Evolutionary conservation across 2,888 invertebrate species (phyloP).

Genomic region (Monoplex corrugatus): DNA sequence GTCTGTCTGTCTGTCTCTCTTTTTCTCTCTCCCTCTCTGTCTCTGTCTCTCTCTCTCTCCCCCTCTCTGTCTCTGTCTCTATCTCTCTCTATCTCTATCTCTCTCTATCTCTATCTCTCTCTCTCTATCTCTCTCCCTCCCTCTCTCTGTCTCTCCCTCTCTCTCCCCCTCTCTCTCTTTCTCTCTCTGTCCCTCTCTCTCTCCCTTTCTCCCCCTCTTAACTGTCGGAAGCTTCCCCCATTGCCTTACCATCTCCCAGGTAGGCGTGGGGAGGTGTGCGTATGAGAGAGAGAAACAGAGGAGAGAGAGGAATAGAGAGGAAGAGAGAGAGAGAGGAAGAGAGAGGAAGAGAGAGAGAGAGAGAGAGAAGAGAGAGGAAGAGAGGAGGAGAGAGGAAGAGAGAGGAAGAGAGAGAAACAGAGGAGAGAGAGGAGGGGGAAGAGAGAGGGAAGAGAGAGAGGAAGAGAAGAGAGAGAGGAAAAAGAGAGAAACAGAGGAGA

Average conservation of each 20-base stretch:
- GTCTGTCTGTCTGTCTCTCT: background rate
- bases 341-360: background rate
- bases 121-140: background rate
- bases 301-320: background rate
- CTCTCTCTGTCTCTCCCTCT: background rate
- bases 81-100: background rate
- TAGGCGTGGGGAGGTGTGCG: background rate
- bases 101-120: background rate
- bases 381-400: slow-evolving; percentile 1
- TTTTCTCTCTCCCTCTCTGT: background rate
- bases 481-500: background rate
- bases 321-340: background rate
- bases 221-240: background rate
- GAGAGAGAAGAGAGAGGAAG: background rate
- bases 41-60: background rate
- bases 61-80: background rate
- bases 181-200: background rate
- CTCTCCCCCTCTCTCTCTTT: background rate
- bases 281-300: background rate
- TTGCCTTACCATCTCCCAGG: background rate
- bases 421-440: background rate
- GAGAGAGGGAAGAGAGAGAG: background rate
- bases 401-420: slow-evolving; percentile 35
- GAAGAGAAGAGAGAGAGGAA: slow-evolving; percentile 4
- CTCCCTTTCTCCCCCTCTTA: background rate